Conservation (phyloP, 2,113 vertebrate genomes). For the Mus spicilegus region DNA sequence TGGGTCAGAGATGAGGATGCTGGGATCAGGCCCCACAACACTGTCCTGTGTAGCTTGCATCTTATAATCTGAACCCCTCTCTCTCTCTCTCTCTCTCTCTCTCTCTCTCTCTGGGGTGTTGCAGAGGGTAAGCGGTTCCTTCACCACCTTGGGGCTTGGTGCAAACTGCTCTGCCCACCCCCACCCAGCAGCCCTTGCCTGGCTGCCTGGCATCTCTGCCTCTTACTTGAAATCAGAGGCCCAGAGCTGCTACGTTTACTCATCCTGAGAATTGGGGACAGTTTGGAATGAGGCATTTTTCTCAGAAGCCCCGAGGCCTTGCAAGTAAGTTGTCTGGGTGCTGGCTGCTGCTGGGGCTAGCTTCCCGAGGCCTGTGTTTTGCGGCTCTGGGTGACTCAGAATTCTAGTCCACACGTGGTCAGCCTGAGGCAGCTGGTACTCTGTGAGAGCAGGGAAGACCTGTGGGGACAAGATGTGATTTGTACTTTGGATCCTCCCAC, state of each 20-base stretch:
- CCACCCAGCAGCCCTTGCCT: not conserved
- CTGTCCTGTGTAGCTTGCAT: not conserved
- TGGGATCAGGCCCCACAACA: not conserved
- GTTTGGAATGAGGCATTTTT: constrained; percentile 75
- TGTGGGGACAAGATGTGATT: constrained; percentile 52
- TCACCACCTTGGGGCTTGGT: not conserved
- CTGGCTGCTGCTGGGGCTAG: constrained; percentile 29
- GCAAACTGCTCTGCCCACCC: not conserved
- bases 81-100: not conserved
- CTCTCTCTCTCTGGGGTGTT: not conserved
- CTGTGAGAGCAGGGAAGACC: not conserved
- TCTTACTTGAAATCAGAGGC: constrained; percentile 48
- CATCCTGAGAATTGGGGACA: constrained; percentile 82
- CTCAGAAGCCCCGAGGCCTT: constrained; percentile 66
- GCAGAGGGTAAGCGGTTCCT: not conserved
- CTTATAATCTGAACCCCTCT: accelerated
- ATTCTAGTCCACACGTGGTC: not conserved
- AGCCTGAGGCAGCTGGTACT: not conserved
- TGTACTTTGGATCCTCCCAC: constrained; percentile 5
- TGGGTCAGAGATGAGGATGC: not conserved
- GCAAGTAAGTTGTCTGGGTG: constrained; percentile 63
- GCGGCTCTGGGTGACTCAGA: constrained; percentile 56
- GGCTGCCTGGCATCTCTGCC: not conserved
- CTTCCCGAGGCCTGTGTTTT: constrained; percentile 52
- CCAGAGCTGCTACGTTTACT: constrained; percentile 66